A percentile compares a stretch with the other conserved stretches of the same genome.
phyloP scores from a whole-genome alignment of 2,888 invertebrate genomes.

The Peribatodes rhomboidaria region DNA sequence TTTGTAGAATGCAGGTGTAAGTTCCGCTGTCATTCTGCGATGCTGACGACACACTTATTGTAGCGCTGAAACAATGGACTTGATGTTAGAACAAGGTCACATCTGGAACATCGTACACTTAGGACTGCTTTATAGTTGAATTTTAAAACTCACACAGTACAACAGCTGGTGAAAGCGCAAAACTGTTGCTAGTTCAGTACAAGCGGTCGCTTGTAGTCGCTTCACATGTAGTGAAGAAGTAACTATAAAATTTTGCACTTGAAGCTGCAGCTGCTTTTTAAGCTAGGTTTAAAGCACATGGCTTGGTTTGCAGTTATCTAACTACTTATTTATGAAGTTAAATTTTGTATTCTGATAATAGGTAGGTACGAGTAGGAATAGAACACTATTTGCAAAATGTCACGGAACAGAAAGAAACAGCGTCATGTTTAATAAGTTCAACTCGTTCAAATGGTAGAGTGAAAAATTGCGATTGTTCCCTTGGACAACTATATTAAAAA shows the following conservation, averaged over 20 bases:
- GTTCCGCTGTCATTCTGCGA: conserved; percentile 89
- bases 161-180: not conserved
- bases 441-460: too few relatives aligned
- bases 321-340: too few relatives aligned
- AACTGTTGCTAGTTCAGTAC: not conserved
- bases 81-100: conserved; percentile 22
- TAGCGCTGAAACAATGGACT: conserved; percentile 69
- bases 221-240: not conserved
- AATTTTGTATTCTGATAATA: too few relatives aligned
- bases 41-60: conserved; percentile 84
- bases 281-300: too few relatives aligned
- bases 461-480: too few relatives aligned
- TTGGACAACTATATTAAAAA: not conserved
- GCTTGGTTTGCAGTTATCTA: too few relatives aligned
- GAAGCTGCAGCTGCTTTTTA: not conserved
- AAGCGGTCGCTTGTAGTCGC: not conserved
- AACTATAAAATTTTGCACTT: too few relatives aligned
- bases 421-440: too few relatives aligned
- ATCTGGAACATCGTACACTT: conserved; percentile 3
- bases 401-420: too few relatives aligned
- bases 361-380: too few relatives aligned
- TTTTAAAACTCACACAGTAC: not conserved
- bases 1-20: conserved; percentile 88
- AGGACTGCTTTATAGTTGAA: not conserved
- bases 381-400: too few relatives aligned